phyloP scores from a whole-genome alignment of 2,888 invertebrate species.

The Pachydiplax longipennis region DNA sequence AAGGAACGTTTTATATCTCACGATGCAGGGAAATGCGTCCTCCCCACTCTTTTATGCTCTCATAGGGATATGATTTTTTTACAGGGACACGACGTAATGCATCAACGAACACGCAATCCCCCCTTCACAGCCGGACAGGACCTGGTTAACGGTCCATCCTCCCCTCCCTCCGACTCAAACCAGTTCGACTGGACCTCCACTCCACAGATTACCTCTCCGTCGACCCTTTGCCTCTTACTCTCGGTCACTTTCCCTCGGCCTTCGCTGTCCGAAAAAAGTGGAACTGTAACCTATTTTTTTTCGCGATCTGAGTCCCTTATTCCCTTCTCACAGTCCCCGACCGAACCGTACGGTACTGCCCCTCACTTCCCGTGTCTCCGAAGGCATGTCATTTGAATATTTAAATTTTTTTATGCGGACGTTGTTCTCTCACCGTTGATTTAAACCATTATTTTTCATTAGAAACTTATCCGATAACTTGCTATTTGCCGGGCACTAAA shows the following conservation, averaged over 20 bases:
- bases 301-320: not conserved
- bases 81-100: not conserved
- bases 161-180: not conserved
- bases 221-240: not conserved
- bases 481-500: too few relatives aligned
- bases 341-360: not conserved
- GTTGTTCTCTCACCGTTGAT: too few relatives aligned
- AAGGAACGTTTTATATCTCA: not conserved
- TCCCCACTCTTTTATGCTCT: not conserved
- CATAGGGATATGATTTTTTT: not conserved
- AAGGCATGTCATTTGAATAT: too few relatives aligned
- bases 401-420: too few relatives aligned
- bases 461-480: too few relatives aligned
- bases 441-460: too few relatives aligned
- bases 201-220: not conserved
- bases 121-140: not conserved
- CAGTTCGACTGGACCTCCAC: constrained; percentile 25
- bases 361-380: not conserved
- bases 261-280: not conserved
- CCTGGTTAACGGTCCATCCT: not conserved
- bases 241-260: not conserved
- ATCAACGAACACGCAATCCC: not conserved
- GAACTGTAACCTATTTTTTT: not conserved
- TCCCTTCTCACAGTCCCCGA: not conserved
- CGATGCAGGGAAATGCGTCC: not conserved